These are phyloP conservation scores for Tridacna crocea DNA, from an alignment of 2,888 invertebrate species.

Conservation along the genomic window DNA sequence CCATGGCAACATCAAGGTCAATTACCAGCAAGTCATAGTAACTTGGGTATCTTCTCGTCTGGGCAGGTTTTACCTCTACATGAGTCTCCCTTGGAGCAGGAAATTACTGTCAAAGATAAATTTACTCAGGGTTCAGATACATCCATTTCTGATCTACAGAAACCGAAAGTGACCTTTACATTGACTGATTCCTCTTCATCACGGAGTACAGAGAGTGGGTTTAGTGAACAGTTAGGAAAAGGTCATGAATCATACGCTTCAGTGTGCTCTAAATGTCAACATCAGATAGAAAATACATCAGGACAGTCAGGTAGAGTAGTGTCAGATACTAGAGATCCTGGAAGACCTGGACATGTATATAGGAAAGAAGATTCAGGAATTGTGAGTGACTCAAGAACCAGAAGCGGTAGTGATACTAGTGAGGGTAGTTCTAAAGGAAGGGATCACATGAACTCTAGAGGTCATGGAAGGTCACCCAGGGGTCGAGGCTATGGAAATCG, in stretches of 20 bases:
- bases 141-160: conserved; percentile 6
- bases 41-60: conserved; percentile 35
- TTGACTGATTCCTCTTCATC: conserved; percentile 68
- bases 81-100: conserved; percentile 29
- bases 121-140: background rate
- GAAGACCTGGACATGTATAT: background rate
- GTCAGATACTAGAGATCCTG: background rate
- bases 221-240: conserved; percentile 66
- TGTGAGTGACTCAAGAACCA: conserved; percentile 10
- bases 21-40: conserved; percentile 18
- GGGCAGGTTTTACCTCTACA: conserved; percentile 32
- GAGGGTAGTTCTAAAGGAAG: conserved; percentile 9
- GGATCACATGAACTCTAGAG: conserved; percentile 5
- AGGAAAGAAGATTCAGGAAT: background rate
- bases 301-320: background rate
- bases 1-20: conserved; percentile 43
- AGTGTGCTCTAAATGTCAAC: conserved; percentile 68
- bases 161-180: conserved; percentile 67
- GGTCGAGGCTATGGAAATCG: background rate
- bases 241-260: conserved; percentile 66
- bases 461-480: conserved; percentile 15
- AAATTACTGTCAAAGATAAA: background rate
- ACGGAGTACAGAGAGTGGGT: conserved; percentile 73
- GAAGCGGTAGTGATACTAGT: conserved; percentile 23
- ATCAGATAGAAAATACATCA: conserved; percentile 24